Conservation (phyloP, 2,888 invertebrate genomes). For the Eupithecia inturbata region DNA sequence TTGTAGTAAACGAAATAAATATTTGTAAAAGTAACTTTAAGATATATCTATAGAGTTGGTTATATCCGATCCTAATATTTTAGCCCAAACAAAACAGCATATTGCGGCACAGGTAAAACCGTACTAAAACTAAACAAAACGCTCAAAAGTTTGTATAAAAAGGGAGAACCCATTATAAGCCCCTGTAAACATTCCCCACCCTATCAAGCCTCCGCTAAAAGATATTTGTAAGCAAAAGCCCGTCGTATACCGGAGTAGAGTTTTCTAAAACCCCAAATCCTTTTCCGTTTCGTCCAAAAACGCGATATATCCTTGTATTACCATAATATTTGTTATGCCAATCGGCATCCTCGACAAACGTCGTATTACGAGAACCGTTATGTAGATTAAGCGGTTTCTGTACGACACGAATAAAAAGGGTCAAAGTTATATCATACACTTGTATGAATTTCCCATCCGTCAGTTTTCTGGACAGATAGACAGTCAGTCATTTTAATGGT, state of each 20-base stretch:
- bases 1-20: neutral
- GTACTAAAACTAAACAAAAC: constrained; percentile 1
- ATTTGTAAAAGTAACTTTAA: neutral
- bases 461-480: neutral
- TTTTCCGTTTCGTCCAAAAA: constrained; percentile 27
- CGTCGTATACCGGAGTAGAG: constrained; percentile 4
- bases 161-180: neutral
- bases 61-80: neutral
- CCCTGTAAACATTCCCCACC: constrained; percentile 12
- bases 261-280: constrained; percentile 26
- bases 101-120: neutral
- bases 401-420: constrained; percentile 45
- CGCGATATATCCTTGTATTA: constrained; percentile 42
- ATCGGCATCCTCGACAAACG: constrained; percentile 47
- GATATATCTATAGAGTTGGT: neutral
- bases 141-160: neutral
- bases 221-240: constrained; percentile 16
- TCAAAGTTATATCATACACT: constrained; percentile 29
- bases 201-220: neutral
- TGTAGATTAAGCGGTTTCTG: constrained; percentile 64
- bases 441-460: constrained; percentile 20
- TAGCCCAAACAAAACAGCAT: neutral
- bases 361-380: constrained; percentile 58
- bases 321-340: constrained; percentile 54
- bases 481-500: too few relatives aligned